phyloP scores from a whole-genome alignment of 2,113 vertebrate genomes.

The Oreochromis spilurus region DNA sequence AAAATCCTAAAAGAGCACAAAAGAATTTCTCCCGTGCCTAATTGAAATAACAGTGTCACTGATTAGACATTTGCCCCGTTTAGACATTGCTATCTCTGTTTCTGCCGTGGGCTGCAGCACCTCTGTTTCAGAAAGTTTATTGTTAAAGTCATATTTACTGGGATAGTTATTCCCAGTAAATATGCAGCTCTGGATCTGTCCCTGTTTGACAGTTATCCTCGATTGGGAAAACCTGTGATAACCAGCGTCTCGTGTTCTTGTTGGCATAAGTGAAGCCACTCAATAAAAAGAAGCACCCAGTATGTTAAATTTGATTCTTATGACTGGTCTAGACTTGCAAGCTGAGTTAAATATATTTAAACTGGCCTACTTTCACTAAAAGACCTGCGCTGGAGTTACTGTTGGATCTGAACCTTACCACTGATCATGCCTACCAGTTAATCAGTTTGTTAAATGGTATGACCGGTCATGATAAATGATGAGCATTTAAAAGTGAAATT shows the following conservation, averaged over 20 bases:
- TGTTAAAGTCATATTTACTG: neutral
- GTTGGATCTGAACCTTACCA: too few species aligned
- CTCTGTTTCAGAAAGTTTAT: neutral
- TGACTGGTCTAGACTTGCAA: neutral
- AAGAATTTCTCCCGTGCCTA: neutral
- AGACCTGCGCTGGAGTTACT: neutral
- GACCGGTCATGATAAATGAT: too few species aligned
- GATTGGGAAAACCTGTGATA: neutral
- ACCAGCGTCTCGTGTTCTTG: neutral
- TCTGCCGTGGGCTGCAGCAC: accelerated
- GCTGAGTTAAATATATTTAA: neutral
- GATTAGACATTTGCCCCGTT: neutral
- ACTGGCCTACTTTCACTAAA: neutral
- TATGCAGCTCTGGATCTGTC: neutral
- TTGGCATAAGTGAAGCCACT: neutral
- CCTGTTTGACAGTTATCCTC: neutral
- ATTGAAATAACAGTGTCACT: neutral
- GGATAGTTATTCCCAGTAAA: neutral
- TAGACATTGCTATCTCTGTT: neutral
- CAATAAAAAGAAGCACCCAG: neutral
- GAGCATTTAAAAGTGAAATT: too few species aligned
- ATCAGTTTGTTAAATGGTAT: too few species aligned
- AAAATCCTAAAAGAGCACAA: neutral
- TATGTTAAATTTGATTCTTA: neutral
- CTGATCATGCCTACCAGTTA: too few species aligned